Conservation (phyloP, 30 jellyfish, hydroid and myxozoan genomes). For the Hydractinia echinata region DNA sequence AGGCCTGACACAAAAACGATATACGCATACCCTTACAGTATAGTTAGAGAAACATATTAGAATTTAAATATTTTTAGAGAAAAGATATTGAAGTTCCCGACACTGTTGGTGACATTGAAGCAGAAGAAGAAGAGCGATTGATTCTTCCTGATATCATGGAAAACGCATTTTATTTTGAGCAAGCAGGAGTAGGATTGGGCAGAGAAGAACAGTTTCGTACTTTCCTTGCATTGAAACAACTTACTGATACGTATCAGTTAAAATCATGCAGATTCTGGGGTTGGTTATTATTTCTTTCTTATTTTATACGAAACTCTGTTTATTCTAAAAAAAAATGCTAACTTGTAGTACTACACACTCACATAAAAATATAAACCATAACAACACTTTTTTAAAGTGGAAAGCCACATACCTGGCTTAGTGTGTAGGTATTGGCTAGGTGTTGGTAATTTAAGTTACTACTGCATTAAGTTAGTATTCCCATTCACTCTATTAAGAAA, state of each 20-base stretch:
- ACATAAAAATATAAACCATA: too few relatives aligned
- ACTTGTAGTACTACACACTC: too few relatives aligned
- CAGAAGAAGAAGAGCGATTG: slow-evolving; percentile 65
- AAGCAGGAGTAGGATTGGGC: slow-evolving; percentile 92
- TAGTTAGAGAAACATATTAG: background rate
- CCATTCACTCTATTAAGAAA: too few relatives aligned
- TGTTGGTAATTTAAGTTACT: too few relatives aligned
- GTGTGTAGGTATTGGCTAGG: too few relatives aligned
- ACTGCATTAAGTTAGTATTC: too few relatives aligned
- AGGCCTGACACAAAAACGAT: too few relatives aligned
- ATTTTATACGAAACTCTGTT: too few relatives aligned
- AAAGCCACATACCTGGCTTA: too few relatives aligned
- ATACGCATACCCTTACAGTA: background rate
- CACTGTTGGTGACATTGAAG: slow-evolving; percentile 42
- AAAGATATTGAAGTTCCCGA: slow-evolving; percentile 64
- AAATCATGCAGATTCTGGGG: slow-evolving; percentile 95
- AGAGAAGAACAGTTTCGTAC: slow-evolving; percentile 84
- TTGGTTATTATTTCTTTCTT: background rate
- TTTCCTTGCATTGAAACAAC: slow-evolving; percentile 74
- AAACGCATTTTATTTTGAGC: slow-evolving; percentile 80
- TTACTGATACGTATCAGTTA: slow-evolving; percentile 65
- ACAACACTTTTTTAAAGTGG: too few relatives aligned
- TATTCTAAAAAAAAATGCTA: too few relatives aligned
- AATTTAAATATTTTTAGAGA: slow-evolving; percentile 26
- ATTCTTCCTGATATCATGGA: slow-evolving; percentile 78